A percentile compares a stretch with the other conserved stretches of the same genome.
phyloP scores from a whole-genome alignment of 2,797 vertebrate species.

The Sciurus vulgaris region DNA sequence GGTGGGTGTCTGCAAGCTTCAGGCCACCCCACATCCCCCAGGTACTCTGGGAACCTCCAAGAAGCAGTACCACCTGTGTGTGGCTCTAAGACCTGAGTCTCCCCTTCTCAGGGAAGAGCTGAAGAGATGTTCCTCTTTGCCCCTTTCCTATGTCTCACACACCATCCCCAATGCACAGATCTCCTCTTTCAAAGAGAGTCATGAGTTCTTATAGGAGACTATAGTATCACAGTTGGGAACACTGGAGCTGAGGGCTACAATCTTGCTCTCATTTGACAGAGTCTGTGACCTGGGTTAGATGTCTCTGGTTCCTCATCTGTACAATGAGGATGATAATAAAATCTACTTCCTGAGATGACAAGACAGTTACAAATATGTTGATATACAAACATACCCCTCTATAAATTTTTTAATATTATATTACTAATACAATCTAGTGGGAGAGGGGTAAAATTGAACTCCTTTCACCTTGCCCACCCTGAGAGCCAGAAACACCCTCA shows the following conservation, averaged over 20 bases:
- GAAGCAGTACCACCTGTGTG: background rate
- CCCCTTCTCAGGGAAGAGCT: background rate
- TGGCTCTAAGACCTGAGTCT: background rate
- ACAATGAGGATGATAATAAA: background rate
- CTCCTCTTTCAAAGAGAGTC: background rate
- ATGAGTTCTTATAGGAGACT: background rate
- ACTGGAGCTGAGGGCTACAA: background rate
- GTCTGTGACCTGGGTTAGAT: background rate
- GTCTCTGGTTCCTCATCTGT: background rate
- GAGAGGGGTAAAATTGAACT: background rate
- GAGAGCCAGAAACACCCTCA: background rate
- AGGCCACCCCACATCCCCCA: background rate
- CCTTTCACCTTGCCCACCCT: background rate
- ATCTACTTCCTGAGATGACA: background rate
- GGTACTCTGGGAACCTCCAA: background rate
- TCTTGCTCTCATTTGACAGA: background rate
- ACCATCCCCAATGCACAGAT: background rate
- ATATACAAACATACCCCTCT: background rate
- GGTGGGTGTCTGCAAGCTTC: background rate
- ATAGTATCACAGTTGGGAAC: background rate
- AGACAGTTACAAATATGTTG: background rate
- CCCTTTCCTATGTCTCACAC: background rate
- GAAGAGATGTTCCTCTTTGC: background rate
- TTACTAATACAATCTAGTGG: background rate
- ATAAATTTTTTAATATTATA: background rate